These are phyloP conservation scores for Pantelozetes paolii DNA, from an alignment of 2,888 invertebrate genomes.

Conservation along the genomic window DNA sequence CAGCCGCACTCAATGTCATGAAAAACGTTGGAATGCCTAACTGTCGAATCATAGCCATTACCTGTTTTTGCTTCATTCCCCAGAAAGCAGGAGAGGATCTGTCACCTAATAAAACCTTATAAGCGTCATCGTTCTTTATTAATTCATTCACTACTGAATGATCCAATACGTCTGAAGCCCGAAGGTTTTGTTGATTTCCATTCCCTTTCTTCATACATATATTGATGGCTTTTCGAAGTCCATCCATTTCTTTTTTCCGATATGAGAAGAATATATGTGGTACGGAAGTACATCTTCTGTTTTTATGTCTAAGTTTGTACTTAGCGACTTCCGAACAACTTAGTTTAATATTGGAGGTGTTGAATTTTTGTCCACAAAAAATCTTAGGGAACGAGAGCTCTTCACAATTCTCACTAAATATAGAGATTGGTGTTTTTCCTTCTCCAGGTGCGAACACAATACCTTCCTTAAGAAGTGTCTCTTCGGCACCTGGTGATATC, in stretches of 20 bases:
- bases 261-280: background rate
- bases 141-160: background rate
- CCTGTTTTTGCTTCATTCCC: conserved; percentile 24
- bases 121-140: background rate
- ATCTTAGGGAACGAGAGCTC: background rate
- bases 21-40: conserved; percentile 25
- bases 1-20: conserved; percentile 33
- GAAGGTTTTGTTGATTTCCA: background rate
- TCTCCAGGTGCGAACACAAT: conserved; percentile 49
- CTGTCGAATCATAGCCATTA: conserved; percentile 30
- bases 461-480: background rate
- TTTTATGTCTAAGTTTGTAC: background rate
- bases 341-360: background rate
- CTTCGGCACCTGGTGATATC: conserved; percentile 39
- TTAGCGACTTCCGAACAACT: background rate
- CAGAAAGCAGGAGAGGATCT: conserved; percentile 47
- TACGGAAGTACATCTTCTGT: background rate
- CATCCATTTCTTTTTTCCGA: background rate
- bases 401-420: conserved; percentile 48
- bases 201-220: background rate
- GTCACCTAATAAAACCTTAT: background rate
- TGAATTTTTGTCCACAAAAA: background rate
- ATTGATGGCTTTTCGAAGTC: background rate
- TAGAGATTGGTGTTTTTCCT: conserved; percentile 48
- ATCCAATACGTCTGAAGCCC: too few species aligned